phyloP scores from a whole-genome alignment of 2,888 invertebrate species.

The Chrysolina oricalcia region DNA sequence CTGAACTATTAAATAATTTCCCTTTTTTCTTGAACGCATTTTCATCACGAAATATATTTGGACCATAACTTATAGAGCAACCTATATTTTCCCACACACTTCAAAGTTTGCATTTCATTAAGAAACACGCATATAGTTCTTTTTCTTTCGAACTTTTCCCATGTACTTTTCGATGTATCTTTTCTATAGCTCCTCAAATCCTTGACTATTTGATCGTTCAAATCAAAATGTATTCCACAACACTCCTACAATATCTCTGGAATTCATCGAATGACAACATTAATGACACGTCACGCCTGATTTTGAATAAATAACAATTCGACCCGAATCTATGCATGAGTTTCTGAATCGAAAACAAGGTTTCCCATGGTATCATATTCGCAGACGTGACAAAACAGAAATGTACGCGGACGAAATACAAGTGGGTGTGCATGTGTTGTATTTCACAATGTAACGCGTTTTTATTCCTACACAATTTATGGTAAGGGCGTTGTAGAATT shows the following conservation, averaged over 20 bases:
- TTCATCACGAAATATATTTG: too few species aligned
- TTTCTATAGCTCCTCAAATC: too few species aligned
- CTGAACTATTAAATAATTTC: too few species aligned
- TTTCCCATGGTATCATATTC: slow-evolving; percentile 53
- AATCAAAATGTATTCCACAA: neutral
- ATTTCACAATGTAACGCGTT: slow-evolving; percentile 40
- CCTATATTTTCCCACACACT: too few species aligned
- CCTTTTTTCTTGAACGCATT: too few species aligned
- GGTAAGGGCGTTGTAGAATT: neutral
- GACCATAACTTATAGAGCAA: too few species aligned
- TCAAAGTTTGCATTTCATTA: too few species aligned
- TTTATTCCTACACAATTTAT: neutral
- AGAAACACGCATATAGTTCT: too few species aligned
- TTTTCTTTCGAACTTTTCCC: too few species aligned
- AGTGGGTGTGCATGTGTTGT: slow-evolving; percentile 30
- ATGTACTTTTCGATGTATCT: too few species aligned
- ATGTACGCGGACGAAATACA: slow-evolving; percentile 43
- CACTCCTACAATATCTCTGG: neutral
- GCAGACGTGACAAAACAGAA: slow-evolving; percentile 51
- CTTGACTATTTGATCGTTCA: too few species aligned
- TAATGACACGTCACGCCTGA: neutral
- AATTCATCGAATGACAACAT: neutral
- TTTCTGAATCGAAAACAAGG: slow-evolving; percentile 44
- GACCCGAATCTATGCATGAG: slow-evolving; percentile 15
- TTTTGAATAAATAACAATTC: slow-evolving; percentile 7